These are phyloP conservation scores for Microtus pennsylvanicus DNA, from an alignment of 2,113 vertebrate species.

Conservation along the genomic window DNA sequence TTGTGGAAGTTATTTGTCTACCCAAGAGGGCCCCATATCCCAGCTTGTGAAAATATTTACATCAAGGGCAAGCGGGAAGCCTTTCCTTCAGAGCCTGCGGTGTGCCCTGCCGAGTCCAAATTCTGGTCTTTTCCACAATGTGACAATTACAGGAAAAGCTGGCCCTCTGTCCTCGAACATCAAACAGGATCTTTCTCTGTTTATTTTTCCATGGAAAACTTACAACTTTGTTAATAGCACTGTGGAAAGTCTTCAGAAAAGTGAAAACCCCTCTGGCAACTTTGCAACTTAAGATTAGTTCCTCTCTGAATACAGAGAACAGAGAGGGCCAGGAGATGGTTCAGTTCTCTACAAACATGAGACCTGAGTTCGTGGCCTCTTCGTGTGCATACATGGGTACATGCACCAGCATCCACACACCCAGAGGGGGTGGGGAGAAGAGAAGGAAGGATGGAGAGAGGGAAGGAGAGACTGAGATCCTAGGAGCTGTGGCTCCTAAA, in stretches of 20 bases:
- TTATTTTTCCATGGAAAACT: slow-evolving; percentile 34
- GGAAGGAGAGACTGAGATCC: no score
- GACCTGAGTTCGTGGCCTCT: not conserved
- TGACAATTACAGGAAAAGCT: slow-evolving; percentile 54
- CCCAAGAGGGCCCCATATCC: slow-evolving; percentile 38
- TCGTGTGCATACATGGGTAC: no score
- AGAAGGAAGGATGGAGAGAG: not conserved
- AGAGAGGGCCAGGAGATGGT: not conserved
- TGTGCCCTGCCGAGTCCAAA: not conserved
- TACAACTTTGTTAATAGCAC: not conserved
- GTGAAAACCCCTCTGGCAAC: slow-evolving; percentile 5
- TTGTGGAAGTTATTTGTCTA: slow-evolving; percentile 52
- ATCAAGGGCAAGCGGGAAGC: not conserved
- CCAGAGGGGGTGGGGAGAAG: no score
- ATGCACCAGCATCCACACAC: not conserved
- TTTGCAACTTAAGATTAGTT: not conserved
- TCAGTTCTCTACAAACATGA: not conserved
- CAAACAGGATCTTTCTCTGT: slow-evolving; percentile 11
- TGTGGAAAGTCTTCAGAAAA: slow-evolving; percentile 34
- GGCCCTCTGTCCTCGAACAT: not conserved
- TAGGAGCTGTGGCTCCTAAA: not conserved
- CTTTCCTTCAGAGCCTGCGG: not conserved
- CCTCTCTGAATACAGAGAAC: not conserved
- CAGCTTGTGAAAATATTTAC: slow-evolving; percentile 64
- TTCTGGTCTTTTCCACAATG: slow-evolving; percentile 57